Conservation (phyloP, 2,888 invertebrate genomes). For the Drosophila mimica region DNA sequence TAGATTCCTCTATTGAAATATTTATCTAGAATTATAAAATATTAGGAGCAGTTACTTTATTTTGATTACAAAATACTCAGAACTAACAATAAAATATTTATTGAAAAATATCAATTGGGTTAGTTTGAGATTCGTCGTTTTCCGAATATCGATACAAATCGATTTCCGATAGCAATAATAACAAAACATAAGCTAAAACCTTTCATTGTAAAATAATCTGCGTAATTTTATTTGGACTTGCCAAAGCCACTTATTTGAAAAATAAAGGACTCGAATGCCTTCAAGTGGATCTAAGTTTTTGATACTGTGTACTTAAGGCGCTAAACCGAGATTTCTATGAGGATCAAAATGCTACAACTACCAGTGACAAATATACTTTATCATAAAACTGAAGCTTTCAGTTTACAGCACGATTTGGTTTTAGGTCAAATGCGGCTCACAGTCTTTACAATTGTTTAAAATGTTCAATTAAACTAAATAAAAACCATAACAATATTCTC, state of each 20-base stretch:
- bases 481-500: too few species aligned
- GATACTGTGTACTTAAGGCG: slow-evolving; percentile 24
- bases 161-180: not conserved
- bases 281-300: slow-evolving; percentile 8
- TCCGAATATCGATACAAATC: not conserved
- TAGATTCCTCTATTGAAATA: not conserved
- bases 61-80: not conserved
- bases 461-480: not conserved
- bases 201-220: too few species aligned
- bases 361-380: slow-evolving; percentile 36
- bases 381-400: not conserved
- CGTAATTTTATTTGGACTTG: too few species aligned
- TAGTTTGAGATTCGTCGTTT: not conserved
- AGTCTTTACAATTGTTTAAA: too few species aligned
- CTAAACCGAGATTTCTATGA: slow-evolving; percentile 15
- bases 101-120: too few species aligned
- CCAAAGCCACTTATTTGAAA: not conserved
- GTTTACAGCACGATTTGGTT: slow-evolving; percentile 39
- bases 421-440: slow-evolving; percentile 19
- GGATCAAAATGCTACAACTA: slow-evolving; percentile 11
- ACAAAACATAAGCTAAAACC: not conserved
- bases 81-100: not conserved
- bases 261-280: slow-evolving; percentile 26
- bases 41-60: not conserved
- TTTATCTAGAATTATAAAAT: too few species aligned